Percentiles rank a stretch among this genome's conserved stretches.
Conservation (phyloP, 2,888 invertebrate species). For the Meteorus colon region DNA sequence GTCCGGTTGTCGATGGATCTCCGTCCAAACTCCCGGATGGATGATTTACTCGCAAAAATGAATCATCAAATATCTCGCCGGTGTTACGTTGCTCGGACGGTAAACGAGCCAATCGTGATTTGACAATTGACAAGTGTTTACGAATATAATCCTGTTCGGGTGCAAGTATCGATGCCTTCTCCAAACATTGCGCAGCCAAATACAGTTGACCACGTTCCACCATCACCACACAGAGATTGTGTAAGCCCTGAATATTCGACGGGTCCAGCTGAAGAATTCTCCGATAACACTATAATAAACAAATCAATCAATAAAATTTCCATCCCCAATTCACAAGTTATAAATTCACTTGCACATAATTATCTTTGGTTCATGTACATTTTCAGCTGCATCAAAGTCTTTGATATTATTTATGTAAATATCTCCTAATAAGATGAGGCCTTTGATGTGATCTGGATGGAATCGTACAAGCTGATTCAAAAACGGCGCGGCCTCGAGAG, state of each 20-base stretch:
- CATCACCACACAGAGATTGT: slow-evolving; percentile 96
- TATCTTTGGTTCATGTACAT: slow-evolving; percentile 77
- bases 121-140: slow-evolving; percentile 91
- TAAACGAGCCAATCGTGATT: slow-evolving; percentile 77
- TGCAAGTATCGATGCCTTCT: slow-evolving; percentile 86
- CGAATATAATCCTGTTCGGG: slow-evolving; percentile 94
- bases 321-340: background rate
- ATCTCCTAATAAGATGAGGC: slow-evolving; percentile 93
- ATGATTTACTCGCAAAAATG: slow-evolving; percentile 58
- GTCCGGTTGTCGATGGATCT: slow-evolving; percentile 53
- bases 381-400: slow-evolving; percentile 94
- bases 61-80: slow-evolving; percentile 64
- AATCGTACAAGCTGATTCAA: slow-evolving; percentile 91
- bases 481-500: slow-evolving; percentile 93
- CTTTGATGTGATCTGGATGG: slow-evolving; percentile 96
- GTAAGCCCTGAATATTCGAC: slow-evolving; percentile 93
- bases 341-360: background rate
- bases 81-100: slow-evolving; percentile 67
- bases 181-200: slow-evolving; percentile 89
- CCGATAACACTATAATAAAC: slow-evolving; percentile 85
- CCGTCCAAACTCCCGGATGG: slow-evolving; percentile 53
- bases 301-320: background rate
- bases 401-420: slow-evolving; percentile 97
- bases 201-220: slow-evolving; percentile 92
- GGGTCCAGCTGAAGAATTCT: slow-evolving; percentile 91